phyloP scores from a whole-genome alignment of 2,888 invertebrate genomes.

The Lumbricus terrestris region DNA sequence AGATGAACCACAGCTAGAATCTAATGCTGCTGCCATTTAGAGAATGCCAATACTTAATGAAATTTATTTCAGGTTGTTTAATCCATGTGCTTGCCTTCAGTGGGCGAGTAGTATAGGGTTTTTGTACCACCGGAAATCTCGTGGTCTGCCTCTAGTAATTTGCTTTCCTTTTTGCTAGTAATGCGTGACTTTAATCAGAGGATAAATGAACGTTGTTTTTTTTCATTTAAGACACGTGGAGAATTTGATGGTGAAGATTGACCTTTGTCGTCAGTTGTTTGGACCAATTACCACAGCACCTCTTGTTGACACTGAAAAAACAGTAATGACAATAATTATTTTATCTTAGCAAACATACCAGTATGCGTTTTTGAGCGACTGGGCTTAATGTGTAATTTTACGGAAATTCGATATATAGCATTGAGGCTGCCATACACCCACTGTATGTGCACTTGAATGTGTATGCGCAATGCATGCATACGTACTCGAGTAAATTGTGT shows the following conservation, averaged over 20 bases:
- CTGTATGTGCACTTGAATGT: neutral
- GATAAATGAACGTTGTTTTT: too few relatives aligned
- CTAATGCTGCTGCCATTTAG: neutral
- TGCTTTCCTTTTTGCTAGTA: neutral
- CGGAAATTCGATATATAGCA: neutral
- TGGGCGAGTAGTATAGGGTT: neutral
- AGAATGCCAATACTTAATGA: neutral
- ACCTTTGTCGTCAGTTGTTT: conserved; percentile 35
- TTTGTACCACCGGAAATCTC: neutral
- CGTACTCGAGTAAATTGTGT: too few relatives aligned
- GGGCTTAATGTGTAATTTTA: neutral
- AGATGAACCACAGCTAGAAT: neutral
- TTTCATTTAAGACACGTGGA: conserved; percentile 33
- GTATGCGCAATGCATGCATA: neutral
- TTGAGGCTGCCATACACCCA: neutral
- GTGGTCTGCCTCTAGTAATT: neutral
- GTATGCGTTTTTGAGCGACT: neutral
- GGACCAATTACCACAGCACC: conserved; percentile 33
- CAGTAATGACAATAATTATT: neutral
- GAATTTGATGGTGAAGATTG: conserved; percentile 35
- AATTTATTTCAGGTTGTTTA: neutral
- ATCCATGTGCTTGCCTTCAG: neutral
- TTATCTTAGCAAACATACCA: neutral
- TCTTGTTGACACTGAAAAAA: conserved; percentile 20
- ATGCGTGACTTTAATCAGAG: neutral